phyloP scores from a whole-genome alignment of 2,888 invertebrate genomes.

The Morpho helenor region DNA sequence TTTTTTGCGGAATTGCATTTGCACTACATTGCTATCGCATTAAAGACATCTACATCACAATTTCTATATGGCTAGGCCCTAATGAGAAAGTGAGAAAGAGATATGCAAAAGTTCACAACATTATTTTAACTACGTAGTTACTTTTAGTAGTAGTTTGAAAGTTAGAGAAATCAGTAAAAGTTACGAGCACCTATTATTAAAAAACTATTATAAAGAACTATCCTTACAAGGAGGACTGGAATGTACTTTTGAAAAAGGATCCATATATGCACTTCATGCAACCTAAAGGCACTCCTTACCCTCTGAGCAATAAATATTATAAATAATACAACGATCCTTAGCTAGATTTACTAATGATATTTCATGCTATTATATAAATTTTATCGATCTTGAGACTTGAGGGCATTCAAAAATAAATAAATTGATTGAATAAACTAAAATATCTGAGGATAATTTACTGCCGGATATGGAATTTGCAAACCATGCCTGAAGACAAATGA shows the following conservation, averaged over 20 bases:
- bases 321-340: background rate
- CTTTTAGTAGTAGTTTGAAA: background rate
- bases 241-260: background rate
- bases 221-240: background rate
- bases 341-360: too few species aligned
- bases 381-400: too few species aligned
- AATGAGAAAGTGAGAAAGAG: slow-evolving; percentile 51
- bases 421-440: too few species aligned
- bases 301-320: background rate
- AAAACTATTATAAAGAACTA: slow-evolving; percentile 11
- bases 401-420: too few species aligned
- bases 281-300: too few species aligned
- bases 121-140: slow-evolving; percentile 35
- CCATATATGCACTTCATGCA: background rate
- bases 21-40: slow-evolving; percentile 21
- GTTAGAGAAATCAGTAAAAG: slow-evolving; percentile 3
- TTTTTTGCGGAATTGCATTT: slow-evolving; percentile 19
- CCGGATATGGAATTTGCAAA: too few species aligned
- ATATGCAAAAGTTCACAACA: slow-evolving; percentile 72
- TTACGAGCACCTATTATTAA: background rate
- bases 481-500: too few species aligned
- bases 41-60: slow-evolving; percentile 75
- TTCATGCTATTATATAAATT: too few species aligned
- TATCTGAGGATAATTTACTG: too few species aligned
- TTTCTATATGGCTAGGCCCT: slow-evolving; percentile 65